phyloP scores from a whole-genome alignment of 2,113 vertebrate genomes.

The Argyrosomus japonicus region DNA sequence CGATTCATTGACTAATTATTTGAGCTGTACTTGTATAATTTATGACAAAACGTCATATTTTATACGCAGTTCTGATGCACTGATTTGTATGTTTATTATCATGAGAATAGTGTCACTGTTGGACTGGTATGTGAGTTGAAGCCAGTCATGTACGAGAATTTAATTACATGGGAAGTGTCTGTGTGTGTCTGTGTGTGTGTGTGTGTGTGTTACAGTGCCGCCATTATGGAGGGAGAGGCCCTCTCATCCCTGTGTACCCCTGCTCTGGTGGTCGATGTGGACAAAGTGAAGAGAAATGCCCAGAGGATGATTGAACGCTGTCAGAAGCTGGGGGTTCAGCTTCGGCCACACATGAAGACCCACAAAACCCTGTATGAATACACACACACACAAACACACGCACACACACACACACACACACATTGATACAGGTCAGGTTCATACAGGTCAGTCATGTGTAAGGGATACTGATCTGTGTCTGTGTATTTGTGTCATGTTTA shows the following conservation, averaged over 20 bases:
- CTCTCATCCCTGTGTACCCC: conserved; percentile 82
- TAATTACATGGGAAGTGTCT: conserved; percentile 43
- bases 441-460: neutral
- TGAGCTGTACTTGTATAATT: too few species aligned
- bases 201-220: conserved; percentile 17
- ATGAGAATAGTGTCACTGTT: neutral
- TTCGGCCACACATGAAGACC: conserved; percentile 90
- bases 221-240: conserved; percentile 66
- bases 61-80: neutral
- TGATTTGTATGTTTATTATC: neutral
- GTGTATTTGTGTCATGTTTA: conserved; percentile 52
- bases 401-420: conserved; percentile 1
- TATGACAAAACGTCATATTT: neutral
- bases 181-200: too few species aligned
- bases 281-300: conserved; percentile 81
- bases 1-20: too few species aligned
- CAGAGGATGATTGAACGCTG: conserved; percentile 82
- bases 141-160: conserved; percentile 45
- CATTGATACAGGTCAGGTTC: neutral
- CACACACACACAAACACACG: neutral
- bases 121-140: neutral
- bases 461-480: conserved; percentile 5
- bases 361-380: conserved; percentile 87
- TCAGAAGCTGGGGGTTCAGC: conserved; percentile 81
- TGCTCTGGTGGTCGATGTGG: conserved; percentile 82